Evolutionary conservation across 53 echinoderm and acorn worm species (phyloP), one percentile per base, ranked within the genome.

Genomic region (Astropecten irregularis): DNA sequence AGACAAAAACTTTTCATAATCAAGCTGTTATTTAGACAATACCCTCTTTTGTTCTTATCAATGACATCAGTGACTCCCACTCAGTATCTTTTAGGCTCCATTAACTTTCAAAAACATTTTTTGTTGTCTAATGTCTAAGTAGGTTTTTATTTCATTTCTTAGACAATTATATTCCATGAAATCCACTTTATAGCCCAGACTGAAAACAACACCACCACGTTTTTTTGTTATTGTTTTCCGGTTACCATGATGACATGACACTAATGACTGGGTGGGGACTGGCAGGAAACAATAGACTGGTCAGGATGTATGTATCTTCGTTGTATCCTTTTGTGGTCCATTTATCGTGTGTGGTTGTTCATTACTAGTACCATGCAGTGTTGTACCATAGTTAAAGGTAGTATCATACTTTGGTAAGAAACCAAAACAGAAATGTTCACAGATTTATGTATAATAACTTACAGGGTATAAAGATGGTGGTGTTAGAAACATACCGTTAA

Each of bases 281-380:
- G 20, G 28, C 30, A 9, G 55, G 73, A 76, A 76, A 76, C 76
- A 76, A 76, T 76, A 56, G 76, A 57, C 29, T 18, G 40, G 40
- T 27, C 16, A 16, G 55, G 40, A 76, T 38, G 76, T 76, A 57
- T 58, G 56, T 44, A 22, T 22, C 25, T 23, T 57, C 40, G 50
- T 28, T 51, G 53, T 71, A n/a, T n/a, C n/a, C n/a, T n/a, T n/a
- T n/a, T n/a, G n/a, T n/a, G n/a, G n/a, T n/a, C n/a, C n/a, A n/a
- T n/a, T n/a, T n/a, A n/a, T n/a, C n/a, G n/a, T n/a, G n/a, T n/a
- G n/a, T n/a, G n/a, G n/a, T n/a, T n/a, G n/a, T n/a, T n/a, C n/a
- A n/a, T n/a, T n/a, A n/a, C n/a, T n/a, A n/a, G n/a, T n/a, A n/a
- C n/a, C n/a, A n/a, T n/a, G n/a, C n/a, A n/a, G n/a, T n/a, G n/a